These are phyloP conservation scores for Leguminivora glycinivorella DNA, from an alignment of 1,140 invertebrate species.

Conservation along the genomic window DNA sequence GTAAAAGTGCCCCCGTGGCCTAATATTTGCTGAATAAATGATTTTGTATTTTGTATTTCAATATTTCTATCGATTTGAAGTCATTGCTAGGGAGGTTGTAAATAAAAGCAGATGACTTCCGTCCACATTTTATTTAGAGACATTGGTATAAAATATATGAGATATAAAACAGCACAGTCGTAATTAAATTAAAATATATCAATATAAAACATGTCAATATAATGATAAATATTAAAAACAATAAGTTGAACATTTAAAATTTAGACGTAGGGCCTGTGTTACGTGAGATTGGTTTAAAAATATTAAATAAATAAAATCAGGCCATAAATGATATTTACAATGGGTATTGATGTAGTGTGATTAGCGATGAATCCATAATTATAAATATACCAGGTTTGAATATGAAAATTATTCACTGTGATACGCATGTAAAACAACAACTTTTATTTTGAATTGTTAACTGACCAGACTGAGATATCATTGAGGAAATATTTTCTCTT, in stretches of 20 bases:
- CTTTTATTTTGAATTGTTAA: slow-evolving; percentile 32
- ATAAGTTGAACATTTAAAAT: slow-evolving; percentile 47
- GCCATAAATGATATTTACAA: slow-evolving; percentile 25
- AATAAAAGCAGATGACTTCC: slow-evolving; percentile 44
- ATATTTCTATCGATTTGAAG: neutral
- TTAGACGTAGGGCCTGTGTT: slow-evolving; percentile 29
- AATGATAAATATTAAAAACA: slow-evolving; percentile 42
- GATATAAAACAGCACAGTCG: slow-evolving; percentile 77
- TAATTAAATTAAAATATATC: slow-evolving; percentile 72
- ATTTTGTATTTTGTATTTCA: too few species aligned
- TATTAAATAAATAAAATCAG: slow-evolving; percentile 2
- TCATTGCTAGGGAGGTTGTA: neutral
- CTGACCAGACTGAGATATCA: slow-evolving; percentile 29
- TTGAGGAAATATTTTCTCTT: slow-evolving; percentile 29
- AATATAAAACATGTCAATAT: slow-evolving; percentile 65
- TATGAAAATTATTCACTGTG: slow-evolving; percentile 52
- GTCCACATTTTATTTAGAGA: slow-evolving; percentile 77
- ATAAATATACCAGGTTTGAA: slow-evolving; percentile 6
- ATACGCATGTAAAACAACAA: slow-evolving; percentile 40
- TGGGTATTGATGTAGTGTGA: neutral
- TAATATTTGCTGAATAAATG: too few species aligned
- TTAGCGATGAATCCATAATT: slow-evolving; percentile 1
- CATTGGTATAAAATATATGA: slow-evolving; percentile 78
- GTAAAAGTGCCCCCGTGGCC: too few species aligned
- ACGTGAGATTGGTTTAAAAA: slow-evolving; percentile 10